Evolutionary conservation across 2,113 vertebrate species (phyloP).

Genomic region (Odocoileus hemionus): DNA sequence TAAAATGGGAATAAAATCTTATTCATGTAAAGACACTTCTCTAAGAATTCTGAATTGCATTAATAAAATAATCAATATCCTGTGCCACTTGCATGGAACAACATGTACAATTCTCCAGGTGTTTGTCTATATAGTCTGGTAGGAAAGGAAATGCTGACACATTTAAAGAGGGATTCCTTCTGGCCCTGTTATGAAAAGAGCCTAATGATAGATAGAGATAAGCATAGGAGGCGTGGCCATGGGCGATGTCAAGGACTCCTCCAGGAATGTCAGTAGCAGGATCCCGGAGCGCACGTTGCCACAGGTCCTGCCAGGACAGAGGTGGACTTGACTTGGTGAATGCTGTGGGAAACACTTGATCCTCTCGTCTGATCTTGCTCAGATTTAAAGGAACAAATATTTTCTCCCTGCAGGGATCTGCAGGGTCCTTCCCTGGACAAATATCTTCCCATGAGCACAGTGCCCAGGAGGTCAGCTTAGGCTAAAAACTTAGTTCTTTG

Average conservation of each 20-base stretch:
- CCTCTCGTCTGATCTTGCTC: background rate
- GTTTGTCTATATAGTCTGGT: background rate
- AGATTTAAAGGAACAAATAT: background rate
- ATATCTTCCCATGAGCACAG: background rate
- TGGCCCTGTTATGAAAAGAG: background rate
- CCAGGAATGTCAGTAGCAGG: background rate
- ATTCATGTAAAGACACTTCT: background rate
- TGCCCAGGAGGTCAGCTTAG: background rate
- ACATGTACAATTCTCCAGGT: background rate
- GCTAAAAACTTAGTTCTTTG: background rate
- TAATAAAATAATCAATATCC: background rate
- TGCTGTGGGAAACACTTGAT: background rate
- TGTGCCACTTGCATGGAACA: background rate
- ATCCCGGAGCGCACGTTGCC: background rate
- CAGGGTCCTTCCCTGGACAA: background rate
- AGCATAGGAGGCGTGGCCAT: rapidly evolving
- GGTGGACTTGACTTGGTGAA: background rate
- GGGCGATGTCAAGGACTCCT: background rate
- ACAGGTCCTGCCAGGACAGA: background rate
- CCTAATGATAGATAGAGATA: background rate
- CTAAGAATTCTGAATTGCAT: background rate
- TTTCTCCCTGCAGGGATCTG: background rate
- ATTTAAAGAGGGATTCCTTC: background rate
- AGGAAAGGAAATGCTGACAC: background rate
- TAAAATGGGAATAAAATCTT: background rate